Percentiles rank a stretch among this genome's conserved stretches.
Evolutionary conservation across 1,140 invertebrate genomes (phyloP).

Genomic region (Drosophila dunni): DNA sequence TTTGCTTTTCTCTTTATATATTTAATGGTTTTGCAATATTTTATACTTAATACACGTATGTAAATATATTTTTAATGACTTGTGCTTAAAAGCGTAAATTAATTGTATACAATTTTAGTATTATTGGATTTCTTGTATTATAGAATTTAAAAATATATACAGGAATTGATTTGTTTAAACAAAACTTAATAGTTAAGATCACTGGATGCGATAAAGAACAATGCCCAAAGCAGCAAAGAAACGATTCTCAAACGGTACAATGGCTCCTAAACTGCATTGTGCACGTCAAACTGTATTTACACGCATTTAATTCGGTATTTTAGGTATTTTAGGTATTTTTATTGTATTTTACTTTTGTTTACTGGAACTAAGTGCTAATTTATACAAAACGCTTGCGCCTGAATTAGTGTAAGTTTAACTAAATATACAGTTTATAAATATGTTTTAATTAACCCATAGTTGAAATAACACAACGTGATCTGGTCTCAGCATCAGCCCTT

Average conservation of each 20-base stretch:
- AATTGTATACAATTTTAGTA: slow-evolving; percentile 57
- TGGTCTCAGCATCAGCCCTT: slow-evolving; percentile 52
- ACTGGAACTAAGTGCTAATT: slow-evolving; percentile 68
- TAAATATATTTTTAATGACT: slow-evolving; percentile 79
- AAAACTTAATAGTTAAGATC: slow-evolving; percentile 77
- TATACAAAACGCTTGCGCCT: slow-evolving; percentile 69
- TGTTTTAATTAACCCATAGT: slow-evolving; percentile 47
- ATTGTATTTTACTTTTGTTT: slow-evolving; percentile 19
- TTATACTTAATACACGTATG: slow-evolving; percentile 65
- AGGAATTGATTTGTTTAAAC: slow-evolving; percentile 52
- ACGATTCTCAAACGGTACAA: neutral
- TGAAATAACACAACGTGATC: slow-evolving; percentile 38
- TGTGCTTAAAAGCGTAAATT: slow-evolving; percentile 70
- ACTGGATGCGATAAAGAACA: slow-evolving; percentile 69
- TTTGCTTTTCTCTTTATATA: slow-evolving; percentile 40
- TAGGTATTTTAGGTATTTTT: neutral
- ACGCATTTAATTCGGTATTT: slow-evolving; percentile 10
- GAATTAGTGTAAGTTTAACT: slow-evolving; percentile 63
- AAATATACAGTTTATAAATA: slow-evolving; percentile 65
- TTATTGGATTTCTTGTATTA: slow-evolving; percentile 9
- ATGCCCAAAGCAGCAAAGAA: slow-evolving; percentile 6
- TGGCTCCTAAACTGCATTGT: neutral
- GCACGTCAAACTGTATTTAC: slow-evolving; percentile 47
- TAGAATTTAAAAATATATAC: slow-evolving; percentile 63
- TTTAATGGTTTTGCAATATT: slow-evolving; percentile 46